A percentile compares a stretch with the other conserved stretches of the same genome.
Evolutionary conservation across 2,888 invertebrate species (phyloP).

Genomic region (Bibio marci): DNA sequence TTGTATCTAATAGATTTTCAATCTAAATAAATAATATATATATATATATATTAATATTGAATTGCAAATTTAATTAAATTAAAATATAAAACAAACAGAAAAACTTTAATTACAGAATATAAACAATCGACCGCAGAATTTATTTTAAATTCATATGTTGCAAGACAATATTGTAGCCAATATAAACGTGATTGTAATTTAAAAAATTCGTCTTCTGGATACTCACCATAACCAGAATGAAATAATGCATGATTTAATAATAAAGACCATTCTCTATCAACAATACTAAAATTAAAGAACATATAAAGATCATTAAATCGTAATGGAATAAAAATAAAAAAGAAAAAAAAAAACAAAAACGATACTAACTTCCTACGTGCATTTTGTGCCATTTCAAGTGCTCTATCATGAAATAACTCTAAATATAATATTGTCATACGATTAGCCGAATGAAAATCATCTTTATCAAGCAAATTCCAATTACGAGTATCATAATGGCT

Average conservation of each 20-base stretch:
- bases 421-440: conserved; percentile 17
- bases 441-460: conserved; percentile 15
- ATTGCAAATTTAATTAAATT: too few relatives aligned
- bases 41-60: not conserved
- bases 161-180: conserved; percentile 37
- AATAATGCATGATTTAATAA: conserved; percentile 13
- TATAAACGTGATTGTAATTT: conserved; percentile 32
- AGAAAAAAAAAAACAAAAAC: not conserved
- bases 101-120: conserved; percentile 26
- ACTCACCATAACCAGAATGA: conserved; percentile 14
- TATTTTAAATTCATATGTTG: conserved; percentile 33
- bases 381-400: not conserved
- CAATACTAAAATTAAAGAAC: conserved; percentile 9
- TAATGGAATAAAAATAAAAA: not conserved
- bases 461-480: conserved; percentile 16
- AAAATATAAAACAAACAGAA: not conserved
- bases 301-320: not conserved
- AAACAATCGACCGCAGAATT: conserved; percentile 33
- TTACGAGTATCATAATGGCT: conserved; percentile 15
- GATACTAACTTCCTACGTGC: conserved; percentile 1
- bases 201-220: conserved; percentile 26
- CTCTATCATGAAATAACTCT: conserved; percentile 15
- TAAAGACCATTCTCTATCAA: conserved; percentile 12
- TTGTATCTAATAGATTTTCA: conserved; percentile 13
- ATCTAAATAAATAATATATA: conserved; percentile 10